Conservation (phyloP, 2,113 vertebrate species). For the Gymnobelideus leadbeateri region DNA sequence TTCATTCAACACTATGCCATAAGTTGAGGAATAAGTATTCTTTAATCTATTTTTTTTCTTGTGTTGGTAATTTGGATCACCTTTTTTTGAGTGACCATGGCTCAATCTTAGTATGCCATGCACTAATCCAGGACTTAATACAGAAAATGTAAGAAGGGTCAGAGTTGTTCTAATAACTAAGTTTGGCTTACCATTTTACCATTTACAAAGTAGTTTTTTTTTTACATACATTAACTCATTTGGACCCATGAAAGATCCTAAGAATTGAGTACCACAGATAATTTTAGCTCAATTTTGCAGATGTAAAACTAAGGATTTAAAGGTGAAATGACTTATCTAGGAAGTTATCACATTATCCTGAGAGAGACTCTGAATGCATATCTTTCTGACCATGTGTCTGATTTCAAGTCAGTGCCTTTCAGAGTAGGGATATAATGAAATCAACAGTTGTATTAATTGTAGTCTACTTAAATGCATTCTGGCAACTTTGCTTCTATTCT, state of each 20-base stretch:
- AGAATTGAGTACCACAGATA: not conserved
- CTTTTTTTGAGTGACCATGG: not conserved
- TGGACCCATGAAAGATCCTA: not conserved
- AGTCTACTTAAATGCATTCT: not conserved
- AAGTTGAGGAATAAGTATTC: not conserved
- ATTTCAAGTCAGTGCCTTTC: not conserved
- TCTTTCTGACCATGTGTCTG: not conserved
- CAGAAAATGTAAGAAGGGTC: not conserved
- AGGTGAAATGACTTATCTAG: not conserved
- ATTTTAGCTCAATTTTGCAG: not conserved
- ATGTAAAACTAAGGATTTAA: not conserved
- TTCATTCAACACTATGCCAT: not conserved
- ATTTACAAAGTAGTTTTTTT: too few species aligned
- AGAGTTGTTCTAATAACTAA: not conserved
- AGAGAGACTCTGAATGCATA: not conserved
- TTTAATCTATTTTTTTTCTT: not conserved
- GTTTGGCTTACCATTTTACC: not conserved
- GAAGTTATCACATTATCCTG: not conserved
- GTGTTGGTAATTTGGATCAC: not conserved
- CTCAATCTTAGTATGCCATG: not conserved
- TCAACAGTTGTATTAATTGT: not conserved
- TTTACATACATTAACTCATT: not conserved
- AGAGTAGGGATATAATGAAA: not conserved
- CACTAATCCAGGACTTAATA: not conserved
- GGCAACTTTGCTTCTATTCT: not conserved